Conservation (phyloP, 2,797 vertebrate species). For the Natrix natrix region DNA sequence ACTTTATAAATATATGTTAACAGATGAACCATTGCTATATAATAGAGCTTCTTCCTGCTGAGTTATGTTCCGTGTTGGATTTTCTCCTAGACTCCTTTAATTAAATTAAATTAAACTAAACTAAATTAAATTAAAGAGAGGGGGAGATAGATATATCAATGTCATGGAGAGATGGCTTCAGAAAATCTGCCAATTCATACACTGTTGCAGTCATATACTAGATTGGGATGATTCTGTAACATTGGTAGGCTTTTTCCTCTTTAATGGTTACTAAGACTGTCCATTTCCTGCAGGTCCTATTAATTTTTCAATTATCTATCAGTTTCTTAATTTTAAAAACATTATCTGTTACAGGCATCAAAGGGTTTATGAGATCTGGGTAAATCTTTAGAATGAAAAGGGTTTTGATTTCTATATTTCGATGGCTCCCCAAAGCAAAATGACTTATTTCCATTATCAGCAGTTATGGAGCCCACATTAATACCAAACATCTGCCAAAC, state of each 20-base stretch:
- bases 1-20: not conserved
- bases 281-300: not conserved
- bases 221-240: not conserved
- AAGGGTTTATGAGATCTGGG: not conserved
- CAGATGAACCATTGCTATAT: not conserved
- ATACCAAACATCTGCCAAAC: not conserved
- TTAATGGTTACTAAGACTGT: not conserved
- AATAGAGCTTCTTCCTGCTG: not conserved
- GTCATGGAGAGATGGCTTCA: rapidly evolving
- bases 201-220: not conserved
- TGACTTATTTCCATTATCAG: not conserved
- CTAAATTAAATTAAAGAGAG: not conserved
- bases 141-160: not conserved
- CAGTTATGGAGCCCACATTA: not conserved
- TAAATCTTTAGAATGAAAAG: not conserved
- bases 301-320: not conserved
- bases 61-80: not conserved
- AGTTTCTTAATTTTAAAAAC: not conserved
- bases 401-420: not conserved
- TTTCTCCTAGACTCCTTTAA: not conserved
- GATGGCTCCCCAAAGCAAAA: not conserved
- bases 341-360: not conserved
- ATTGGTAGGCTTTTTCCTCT: not conserved
- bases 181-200: rapidly evolving
- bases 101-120: not conserved